Evolutionary conservation across 2,113 vertebrate genomes (phyloP).

Genomic region (Eulemur rufifrons): DNA sequence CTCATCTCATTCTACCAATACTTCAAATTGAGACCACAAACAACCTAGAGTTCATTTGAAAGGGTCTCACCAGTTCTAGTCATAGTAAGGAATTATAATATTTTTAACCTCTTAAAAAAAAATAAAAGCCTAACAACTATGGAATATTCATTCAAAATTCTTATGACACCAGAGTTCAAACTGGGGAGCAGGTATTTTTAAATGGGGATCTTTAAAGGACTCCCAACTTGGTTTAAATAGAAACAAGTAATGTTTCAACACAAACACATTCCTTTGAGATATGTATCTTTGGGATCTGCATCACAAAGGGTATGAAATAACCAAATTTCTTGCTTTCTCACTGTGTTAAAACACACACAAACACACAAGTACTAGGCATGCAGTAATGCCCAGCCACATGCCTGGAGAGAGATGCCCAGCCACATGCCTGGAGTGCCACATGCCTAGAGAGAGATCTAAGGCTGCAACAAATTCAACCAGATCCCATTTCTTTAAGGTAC

Average conservation of each 20-base stretch:
- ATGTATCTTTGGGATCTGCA: neutral
- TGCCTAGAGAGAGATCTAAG: constrained; percentile 80
- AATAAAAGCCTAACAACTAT: neutral
- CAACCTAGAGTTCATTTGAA: neutral
- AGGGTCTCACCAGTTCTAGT: neutral
- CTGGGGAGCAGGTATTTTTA: constrained; percentile 18
- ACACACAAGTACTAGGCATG: constrained; percentile 1
- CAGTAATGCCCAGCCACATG: constrained; percentile 58
- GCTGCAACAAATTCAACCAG: constrained; percentile 79
- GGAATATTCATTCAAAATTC: constrained; percentile 35
- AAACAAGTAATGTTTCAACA: constrained; percentile 43
- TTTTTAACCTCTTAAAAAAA: neutral
- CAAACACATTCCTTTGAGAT: constrained; percentile 7
- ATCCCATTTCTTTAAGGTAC: constrained; percentile 81
- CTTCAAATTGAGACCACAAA: neutral
- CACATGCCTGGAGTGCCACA: constrained; percentile 36
- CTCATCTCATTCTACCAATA: neutral
- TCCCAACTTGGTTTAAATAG: constrained; percentile 30
- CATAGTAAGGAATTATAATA: neutral
- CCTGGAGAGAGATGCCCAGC: constrained; percentile 73
- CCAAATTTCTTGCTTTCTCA: constrained; percentile 40
- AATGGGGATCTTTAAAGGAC: constrained; percentile 1
- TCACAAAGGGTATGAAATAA: constrained; percentile 20
- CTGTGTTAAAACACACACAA: neutral
- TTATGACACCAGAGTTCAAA: neutral